These are phyloP conservation scores for Carposina sasakii DNA, from an alignment of 1,140 invertebrate species.

Conservation along the genomic window DNA sequence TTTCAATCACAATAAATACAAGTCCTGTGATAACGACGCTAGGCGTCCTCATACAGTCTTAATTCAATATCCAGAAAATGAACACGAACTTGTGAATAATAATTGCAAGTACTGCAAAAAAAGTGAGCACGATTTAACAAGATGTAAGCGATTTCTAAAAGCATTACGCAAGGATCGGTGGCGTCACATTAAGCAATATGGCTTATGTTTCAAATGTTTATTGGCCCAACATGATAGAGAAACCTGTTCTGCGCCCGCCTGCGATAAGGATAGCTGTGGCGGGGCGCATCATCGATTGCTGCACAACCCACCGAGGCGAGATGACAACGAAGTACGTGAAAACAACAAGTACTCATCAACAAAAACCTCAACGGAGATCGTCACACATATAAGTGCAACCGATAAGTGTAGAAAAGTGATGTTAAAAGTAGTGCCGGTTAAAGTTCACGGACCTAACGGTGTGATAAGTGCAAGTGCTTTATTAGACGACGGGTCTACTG, in stretches of 20 bases:
- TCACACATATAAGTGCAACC: background rate
- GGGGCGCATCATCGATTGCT: conserved; percentile 22
- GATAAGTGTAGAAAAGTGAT: background rate
- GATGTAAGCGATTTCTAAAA: conserved; percentile 24
- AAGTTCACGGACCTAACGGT: conserved; percentile 8
- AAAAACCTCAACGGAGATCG: background rate
- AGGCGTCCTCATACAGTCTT: background rate
- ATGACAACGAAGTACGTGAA: background rate
- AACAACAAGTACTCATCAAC: background rate
- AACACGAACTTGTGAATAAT: background rate
- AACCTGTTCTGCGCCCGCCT: conserved; percentile 12
- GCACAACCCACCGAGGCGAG: conserved; percentile 12
- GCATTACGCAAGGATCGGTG: conserved; percentile 19
- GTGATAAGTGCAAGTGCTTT: background rate
- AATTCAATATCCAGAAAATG: conserved; percentile 6
- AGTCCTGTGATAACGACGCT: background rate
- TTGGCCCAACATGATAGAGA: conserved; percentile 13
- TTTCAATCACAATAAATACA: conserved; percentile 1
- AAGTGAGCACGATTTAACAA: conserved; percentile 14
- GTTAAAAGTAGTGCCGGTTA: conserved; percentile 8
- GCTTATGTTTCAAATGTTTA: conserved; percentile 22
- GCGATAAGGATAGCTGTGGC: conserved; percentile 22
- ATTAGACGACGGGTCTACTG: conserved; percentile 7
- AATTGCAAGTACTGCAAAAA: conserved; percentile 19
- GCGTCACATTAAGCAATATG: conserved; percentile 10